Conservation (phyloP, 2,797 vertebrate genomes). For the Toxotes lorentzi region DNA sequence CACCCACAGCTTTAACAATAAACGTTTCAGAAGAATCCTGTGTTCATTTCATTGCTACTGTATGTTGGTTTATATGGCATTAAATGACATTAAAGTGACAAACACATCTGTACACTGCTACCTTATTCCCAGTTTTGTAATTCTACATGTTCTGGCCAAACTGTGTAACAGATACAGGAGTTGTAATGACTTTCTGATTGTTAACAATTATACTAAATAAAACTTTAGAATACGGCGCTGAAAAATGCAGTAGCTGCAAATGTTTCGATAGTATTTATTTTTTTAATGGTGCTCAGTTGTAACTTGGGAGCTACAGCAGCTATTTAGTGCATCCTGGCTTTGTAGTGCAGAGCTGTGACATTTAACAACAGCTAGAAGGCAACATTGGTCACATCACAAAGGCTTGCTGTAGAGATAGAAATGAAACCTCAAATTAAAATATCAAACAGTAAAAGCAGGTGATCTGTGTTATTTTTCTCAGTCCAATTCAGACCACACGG, state of each 20-base stretch:
- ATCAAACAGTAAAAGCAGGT: neutral
- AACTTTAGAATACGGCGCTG: no score
- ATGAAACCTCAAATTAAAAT: neutral
- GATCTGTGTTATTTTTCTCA: neutral
- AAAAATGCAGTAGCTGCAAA: no score
- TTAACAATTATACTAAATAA: no score
- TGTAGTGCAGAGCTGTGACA: neutral
- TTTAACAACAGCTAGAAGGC: neutral
- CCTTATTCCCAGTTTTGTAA: neutral
- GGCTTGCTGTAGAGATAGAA: neutral
- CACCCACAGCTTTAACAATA: slow-evolving; percentile 2
- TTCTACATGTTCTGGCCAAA: neutral
- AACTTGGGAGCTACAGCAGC: neutral
- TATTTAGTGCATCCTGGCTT: neutral
- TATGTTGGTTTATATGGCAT: neutral
- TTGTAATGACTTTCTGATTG: no score
- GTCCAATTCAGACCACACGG: slow-evolving; percentile 44
- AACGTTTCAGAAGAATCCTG: neutral
- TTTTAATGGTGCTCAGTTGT: neutral
- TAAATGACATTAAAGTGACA: neutral
- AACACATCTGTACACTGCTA: neutral
- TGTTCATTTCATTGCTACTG: neutral
- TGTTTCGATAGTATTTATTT: neutral
- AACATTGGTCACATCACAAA: neutral
- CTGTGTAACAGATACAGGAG: no score